A percentile compares a stretch with the other conserved stretches of the same genome.
Evolutionary conservation across 2,113 vertebrate species (phyloP).

Genomic region (Brienomyrus brachyistius): DNA sequence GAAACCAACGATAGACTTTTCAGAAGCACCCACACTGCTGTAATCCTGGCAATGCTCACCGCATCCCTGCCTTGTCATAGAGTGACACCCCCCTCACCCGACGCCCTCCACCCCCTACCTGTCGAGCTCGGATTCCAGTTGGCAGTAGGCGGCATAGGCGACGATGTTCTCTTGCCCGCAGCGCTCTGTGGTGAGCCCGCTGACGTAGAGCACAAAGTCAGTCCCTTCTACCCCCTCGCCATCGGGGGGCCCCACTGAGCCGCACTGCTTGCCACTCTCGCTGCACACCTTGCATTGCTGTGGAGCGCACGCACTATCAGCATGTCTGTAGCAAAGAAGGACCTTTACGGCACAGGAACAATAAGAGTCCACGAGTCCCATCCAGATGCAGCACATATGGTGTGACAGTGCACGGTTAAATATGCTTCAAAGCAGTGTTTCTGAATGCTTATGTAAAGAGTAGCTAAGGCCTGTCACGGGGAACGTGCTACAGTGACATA

Average conservation of each 20-base stretch:
- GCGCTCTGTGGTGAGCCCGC: conserved; percentile 83
- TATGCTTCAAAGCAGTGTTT: neutral
- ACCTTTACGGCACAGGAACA: neutral
- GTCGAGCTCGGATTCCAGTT: conserved; percentile 88
- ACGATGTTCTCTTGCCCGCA: conserved; percentile 94
- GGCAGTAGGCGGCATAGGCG: conserved; percentile 94
- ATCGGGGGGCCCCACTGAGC: conserved; percentile 63
- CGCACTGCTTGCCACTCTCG: conserved; percentile 68
- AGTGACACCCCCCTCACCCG: no score
- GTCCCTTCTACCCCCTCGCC: conserved; percentile 77
- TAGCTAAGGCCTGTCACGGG: neutral
- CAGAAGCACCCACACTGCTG: neutral
- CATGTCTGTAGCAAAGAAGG: neutral
- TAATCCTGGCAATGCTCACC: neutral
- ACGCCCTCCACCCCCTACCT: conserved; percentile 56
- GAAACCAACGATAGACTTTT: neutral
- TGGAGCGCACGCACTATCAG: neutral
- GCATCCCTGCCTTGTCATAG: neutral
- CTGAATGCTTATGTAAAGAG: neutral
- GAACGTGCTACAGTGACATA: neutral
- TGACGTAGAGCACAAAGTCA: conserved; percentile 90
- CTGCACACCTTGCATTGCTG: conserved; percentile 86
- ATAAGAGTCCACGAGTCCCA: neutral
- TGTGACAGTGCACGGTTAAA: neutral
- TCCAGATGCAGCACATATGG: neutral